Evolutionary conservation across 2,113 vertebrate genomes (phyloP), one percentile per base, ranked within the genome.

Genomic region (Dicentrarchus labrax): DNA sequence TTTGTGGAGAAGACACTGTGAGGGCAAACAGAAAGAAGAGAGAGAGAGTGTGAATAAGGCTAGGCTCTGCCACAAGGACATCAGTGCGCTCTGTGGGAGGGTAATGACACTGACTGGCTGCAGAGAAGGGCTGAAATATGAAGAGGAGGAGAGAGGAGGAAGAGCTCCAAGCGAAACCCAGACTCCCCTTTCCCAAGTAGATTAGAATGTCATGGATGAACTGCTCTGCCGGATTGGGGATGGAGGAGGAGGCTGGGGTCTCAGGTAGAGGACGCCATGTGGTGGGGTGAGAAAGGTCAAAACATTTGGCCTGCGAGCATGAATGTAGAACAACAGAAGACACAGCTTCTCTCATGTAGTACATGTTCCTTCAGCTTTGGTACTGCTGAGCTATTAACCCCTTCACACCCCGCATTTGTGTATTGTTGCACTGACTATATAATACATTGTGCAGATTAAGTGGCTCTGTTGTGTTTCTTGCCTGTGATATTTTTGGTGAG

Each of bases 171-270:
- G 89, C 86, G 8, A 82, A 62, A 24, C 24, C 53, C 68, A 0
- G 9, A 78, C 65, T 76, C 36, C n/a, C 7, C 53, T 67, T 51
- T 61, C 41, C 15, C 38, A 24, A 79, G 76, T 62, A 73, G 51
- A 81, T 83, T 57, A 84, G 57, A 84, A 84, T 81, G 85, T 87
- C 76, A 79, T 39, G 82, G 82, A 45, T 72, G 76, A 90, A 77
- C 54, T 62, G 67, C 38, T 41, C 50, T 50, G 80, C 50, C 53
- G 51, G 24, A 10, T 4, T 57, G 43, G 8, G 41, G 30, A 8
- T 30, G 41, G 38, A 13, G 45, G 19, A 8, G 22, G 17, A 10
- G n/a, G 50, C 50, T 1, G 3, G 41, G 19, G 65, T 43, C 21
- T 56, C 21, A 22, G 67, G 39, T 19, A 15, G 36, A 75, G 50